Base-by-base conservation (phyloP, 2,888 invertebrate genomes). In the Pantelozetes paolii region DNA sequence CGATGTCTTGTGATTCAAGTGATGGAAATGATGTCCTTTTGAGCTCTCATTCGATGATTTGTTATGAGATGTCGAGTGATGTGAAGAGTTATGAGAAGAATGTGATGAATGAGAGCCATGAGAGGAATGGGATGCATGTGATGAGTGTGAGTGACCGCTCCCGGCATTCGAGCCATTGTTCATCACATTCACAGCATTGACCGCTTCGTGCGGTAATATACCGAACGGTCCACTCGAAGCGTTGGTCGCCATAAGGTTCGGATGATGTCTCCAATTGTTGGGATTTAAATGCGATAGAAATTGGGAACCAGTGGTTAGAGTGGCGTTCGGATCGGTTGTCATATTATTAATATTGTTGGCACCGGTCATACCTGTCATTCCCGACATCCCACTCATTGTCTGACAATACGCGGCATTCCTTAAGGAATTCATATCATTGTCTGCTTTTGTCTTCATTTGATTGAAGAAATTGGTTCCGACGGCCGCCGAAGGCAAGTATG, bases 141-240 rank as follows among this genome's bases (percentile, higher is more conserved):
- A 45, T 30, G 72, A 45, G 23, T 42, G 50, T 11, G 72, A 28
- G 11, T 42, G 50, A 32, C 30, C 13, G 18, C 30, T 20, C 11
- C 64, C 64, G 9, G 67, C 15, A 50, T 36, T 28, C 0, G 67
- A 23, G 0, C 23, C 20, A 23, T 28, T 64, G 45, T 45, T 67
- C 30, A 73, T 73, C 42, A 67, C 62, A 67, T 75, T 71, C 11
- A 72, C 64, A 20, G 64, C 64, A 69, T 75, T 72, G 15, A 77
- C 76, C 45, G 77, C 45, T 74, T 77, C 75, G 64, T 77, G 77
- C 23, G 77, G 77, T 13, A 77, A 72, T 23, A 76, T 75, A 36
- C 77, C 77, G 74, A 77, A 77, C 40, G 76, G 76, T 71, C 76
- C 76, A 30, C 70, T 64, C 26, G 32, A 8, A 9, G 59, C 9